Evolutionary conservation across 2,113 vertebrate genomes (phyloP).

Genomic region (Cettia cetti): DNA sequence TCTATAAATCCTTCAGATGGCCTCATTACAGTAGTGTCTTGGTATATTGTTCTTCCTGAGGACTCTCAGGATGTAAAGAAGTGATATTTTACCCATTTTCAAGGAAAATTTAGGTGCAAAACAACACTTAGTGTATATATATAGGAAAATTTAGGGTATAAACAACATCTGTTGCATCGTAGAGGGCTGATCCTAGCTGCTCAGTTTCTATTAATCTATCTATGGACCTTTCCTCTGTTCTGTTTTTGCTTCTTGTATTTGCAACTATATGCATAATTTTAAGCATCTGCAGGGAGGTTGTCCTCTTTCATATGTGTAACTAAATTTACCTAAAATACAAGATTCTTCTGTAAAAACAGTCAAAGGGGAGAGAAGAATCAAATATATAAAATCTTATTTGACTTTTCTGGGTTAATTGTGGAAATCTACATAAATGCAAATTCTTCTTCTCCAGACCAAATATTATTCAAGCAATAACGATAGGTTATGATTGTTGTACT

Average conservation of each 20-base stretch:
- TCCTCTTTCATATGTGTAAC: background rate
- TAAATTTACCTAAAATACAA: background rate
- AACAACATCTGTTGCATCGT: background rate
- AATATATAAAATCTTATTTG: background rate
- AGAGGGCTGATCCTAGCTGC: background rate
- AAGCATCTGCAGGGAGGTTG: background rate
- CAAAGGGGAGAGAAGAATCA: background rate
- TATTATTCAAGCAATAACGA: background rate
- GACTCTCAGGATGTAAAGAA: background rate
- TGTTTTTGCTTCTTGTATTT: background rate
- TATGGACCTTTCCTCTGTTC: background rate
- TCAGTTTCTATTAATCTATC: background rate
- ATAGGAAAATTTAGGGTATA: background rate
- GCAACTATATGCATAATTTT: background rate
- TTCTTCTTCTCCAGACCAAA: background rate
- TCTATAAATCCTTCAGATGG: background rate
- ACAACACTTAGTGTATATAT: background rate
- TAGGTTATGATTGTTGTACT: background rate
- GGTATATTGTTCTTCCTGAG: slow-evolving; percentile 6
- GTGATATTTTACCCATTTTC: background rate
- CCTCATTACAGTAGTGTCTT: background rate
- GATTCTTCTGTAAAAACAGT: background rate
- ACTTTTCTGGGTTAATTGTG: background rate
- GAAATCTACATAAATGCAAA: background rate
- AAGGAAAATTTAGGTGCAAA: background rate